These are phyloP conservation scores for Ormyrus pomaceus DNA, from an alignment of 2,888 invertebrate species.

Conservation along the genomic window DNA sequence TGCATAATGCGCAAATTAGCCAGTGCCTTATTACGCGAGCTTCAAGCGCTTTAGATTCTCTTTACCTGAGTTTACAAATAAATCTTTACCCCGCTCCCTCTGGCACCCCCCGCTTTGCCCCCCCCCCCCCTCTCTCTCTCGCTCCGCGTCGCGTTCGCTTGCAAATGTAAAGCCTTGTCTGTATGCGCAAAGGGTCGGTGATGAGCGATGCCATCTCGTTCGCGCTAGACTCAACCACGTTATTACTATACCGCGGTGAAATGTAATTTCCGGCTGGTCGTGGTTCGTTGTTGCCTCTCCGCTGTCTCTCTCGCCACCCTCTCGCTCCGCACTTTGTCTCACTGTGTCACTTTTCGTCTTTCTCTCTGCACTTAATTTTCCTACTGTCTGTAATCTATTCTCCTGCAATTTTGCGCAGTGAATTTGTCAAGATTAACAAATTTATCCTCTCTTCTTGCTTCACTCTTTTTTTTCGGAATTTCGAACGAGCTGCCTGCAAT, in stretches of 20 bases:
- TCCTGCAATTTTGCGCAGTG: neutral
- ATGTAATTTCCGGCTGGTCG: constrained; percentile 73
- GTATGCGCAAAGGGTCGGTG: constrained; percentile 50
- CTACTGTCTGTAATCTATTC: constrained; percentile 10
- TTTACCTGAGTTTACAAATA: constrained; percentile 48
- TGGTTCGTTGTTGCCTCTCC: constrained; percentile 62
- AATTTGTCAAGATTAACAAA: constrained; percentile 9
- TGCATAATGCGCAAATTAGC: constrained; percentile 37
- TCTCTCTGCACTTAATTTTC: constrained; percentile 17
- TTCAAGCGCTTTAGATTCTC: neutral
- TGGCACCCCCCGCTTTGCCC: neutral
- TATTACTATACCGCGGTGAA: constrained; percentile 70
- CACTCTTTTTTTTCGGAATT: no score
- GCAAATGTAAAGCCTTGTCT: constrained; percentile 30
- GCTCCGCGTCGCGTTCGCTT: neutral
- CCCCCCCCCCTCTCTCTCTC: constrained; percentile 2
- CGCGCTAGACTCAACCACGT: constrained; percentile 58
- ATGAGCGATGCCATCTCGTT: constrained; percentile 52
- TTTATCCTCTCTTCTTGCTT: neutral
- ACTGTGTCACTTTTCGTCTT: constrained; percentile 20
- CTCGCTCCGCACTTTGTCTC: constrained; percentile 20
- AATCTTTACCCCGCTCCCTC: constrained; percentile 39
- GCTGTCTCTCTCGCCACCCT: neutral
- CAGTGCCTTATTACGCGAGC: constrained; percentile 21
- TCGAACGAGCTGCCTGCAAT: no score